These are phyloP conservation scores for Lucilia sericata DNA, from an alignment of 1,140 invertebrate genomes.

Conservation along the genomic window DNA sequence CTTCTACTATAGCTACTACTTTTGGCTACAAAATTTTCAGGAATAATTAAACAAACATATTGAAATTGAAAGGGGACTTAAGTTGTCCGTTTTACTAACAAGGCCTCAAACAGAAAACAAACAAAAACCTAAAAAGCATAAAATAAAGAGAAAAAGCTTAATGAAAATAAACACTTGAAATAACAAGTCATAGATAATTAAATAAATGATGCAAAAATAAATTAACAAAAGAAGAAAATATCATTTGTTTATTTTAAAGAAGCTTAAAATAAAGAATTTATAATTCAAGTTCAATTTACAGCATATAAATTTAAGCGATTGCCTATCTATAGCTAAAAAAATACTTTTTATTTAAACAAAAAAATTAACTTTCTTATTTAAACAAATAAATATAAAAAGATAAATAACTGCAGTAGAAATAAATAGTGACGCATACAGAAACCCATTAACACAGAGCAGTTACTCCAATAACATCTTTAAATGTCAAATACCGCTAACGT, in stretches of 20 bases:
- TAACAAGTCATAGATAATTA: slow-evolving; percentile 15
- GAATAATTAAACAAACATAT: slow-evolving; percentile 13
- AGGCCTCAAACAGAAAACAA: neutral
- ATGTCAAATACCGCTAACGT: neutral
- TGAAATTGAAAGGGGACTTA: slow-evolving; percentile 10
- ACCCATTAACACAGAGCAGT: neutral
- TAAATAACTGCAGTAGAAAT: neutral
- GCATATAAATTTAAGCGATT: no score
- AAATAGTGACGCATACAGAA: neutral
- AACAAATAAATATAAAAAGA: neutral
- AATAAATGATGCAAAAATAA: neutral
- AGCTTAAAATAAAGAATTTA: neutral
- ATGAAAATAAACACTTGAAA: slow-evolving; percentile 17
- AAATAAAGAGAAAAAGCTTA: slow-evolving; percentile 5
- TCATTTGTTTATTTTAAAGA: neutral
- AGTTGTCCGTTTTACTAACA: neutral
- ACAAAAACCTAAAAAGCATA: neutral
- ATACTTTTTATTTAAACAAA: neutral
- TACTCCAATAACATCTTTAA: neutral
- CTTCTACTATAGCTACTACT: neutral
- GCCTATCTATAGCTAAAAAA: no score
- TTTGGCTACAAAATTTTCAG: neutral
- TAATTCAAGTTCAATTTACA: neutral
- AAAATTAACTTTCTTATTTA: neutral
- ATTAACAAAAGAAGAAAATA: neutral